These are phyloP conservation scores for Thunnus thynnus DNA, from an alignment of 2,113 vertebrate species.

Conservation along the genomic window DNA sequence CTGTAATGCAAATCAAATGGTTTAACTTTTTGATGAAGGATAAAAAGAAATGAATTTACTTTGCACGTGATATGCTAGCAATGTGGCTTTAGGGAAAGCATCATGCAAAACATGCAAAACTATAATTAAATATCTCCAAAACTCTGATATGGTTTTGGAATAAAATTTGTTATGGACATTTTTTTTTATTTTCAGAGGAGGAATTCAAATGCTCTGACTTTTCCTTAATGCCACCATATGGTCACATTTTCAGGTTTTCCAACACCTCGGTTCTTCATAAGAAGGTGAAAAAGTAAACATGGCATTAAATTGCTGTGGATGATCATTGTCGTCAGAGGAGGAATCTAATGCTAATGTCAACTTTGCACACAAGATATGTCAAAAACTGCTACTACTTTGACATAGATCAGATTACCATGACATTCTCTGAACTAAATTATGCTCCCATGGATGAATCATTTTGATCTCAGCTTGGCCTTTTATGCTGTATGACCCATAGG, in stretches of 20 bases:
- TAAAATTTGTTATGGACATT: not conserved
- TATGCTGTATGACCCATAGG: too few relatives aligned
- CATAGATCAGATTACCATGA: too few relatives aligned
- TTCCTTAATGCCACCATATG: constrained; percentile 26
- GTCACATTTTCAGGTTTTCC: not conserved
- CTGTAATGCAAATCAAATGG: too few relatives aligned
- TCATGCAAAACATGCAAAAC: constrained; percentile 10
- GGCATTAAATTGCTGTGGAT: not conserved
- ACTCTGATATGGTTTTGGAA: not conserved
- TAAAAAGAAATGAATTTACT: not conserved
- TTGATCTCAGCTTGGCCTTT: too few relatives aligned
- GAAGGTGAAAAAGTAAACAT: not conserved
- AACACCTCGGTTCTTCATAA: not conserved
- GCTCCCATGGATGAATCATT: too few relatives aligned
- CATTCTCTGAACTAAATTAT: too few relatives aligned
- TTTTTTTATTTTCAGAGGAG: not conserved
- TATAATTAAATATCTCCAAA: not conserved
- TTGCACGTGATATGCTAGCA: not conserved
- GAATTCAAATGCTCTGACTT: not conserved
- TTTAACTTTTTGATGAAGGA: too few relatives aligned
- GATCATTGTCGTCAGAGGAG: not conserved
- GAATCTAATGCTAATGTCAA: not conserved
- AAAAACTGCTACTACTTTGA: too few relatives aligned
- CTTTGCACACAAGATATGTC: too few relatives aligned
- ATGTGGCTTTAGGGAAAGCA: not conserved